phyloP scores from a whole-genome alignment of 2,797 vertebrate species.

The Hyperoplus lanceolatus region DNA sequence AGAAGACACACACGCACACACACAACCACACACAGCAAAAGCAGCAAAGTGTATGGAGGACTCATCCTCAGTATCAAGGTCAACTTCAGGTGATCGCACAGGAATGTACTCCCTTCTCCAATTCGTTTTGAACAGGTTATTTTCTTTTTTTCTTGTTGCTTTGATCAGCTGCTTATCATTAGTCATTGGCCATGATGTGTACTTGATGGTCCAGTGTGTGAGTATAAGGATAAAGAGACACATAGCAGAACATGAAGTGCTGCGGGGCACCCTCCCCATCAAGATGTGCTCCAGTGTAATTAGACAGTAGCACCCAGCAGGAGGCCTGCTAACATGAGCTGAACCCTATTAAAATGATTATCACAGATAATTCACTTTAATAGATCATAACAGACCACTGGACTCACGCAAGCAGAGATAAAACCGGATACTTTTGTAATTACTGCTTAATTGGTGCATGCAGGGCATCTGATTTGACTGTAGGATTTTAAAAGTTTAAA shows the following conservation, averaged over 20 bases:
- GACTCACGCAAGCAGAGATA: constrained; percentile 75
- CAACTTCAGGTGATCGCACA: constrained; percentile 45
- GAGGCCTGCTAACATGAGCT: constrained; percentile 81
- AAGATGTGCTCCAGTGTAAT: constrained; percentile 82
- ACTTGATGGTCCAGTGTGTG: constrained; percentile 78
- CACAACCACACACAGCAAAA: background rate
- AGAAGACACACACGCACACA: background rate
- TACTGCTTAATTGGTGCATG: constrained; percentile 74
- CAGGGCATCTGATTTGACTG: constrained; percentile 66
- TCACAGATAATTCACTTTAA: constrained; percentile 84
- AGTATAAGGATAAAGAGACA: constrained; percentile 74
- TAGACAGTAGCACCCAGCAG: constrained; percentile 86
- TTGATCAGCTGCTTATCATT: constrained; percentile 79
- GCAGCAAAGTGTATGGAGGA: constrained; percentile 24
- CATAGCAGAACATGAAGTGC: constrained; percentile 62
- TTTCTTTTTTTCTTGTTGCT: constrained; percentile 54
- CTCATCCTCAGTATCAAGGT: constrained; percentile 67
- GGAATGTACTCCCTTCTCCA: constrained; percentile 50
- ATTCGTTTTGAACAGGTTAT: constrained; percentile 77
- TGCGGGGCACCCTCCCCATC: constrained; percentile 79
- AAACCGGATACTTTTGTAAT: constrained; percentile 77
- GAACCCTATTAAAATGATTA: constrained; percentile 83
- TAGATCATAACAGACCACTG: constrained; percentile 78
- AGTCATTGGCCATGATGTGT: constrained; percentile 74
- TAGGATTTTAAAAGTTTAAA: constrained; percentile 49